These are phyloP conservation scores for Mermis nigrescens DNA, from an alignment of 2,888 invertebrate genomes.

Conservation along the genomic window DNA sequence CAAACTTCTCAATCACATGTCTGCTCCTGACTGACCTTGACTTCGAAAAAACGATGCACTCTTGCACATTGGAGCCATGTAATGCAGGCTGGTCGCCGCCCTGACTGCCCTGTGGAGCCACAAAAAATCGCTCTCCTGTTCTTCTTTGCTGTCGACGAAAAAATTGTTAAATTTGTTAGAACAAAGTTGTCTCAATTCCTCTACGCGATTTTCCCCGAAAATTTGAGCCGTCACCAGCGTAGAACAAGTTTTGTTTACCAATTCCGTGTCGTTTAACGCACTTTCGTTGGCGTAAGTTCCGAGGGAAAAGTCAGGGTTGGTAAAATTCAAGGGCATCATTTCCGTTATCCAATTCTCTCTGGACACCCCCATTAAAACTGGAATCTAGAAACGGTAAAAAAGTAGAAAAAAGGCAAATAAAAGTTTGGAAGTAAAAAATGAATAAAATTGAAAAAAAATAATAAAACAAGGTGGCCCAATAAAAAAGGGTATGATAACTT, in stretches of 20 bases:
- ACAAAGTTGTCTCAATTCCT: background rate
- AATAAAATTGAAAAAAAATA: no score
- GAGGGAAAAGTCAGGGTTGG: background rate
- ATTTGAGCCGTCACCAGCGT: background rate
- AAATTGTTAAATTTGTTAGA: background rate
- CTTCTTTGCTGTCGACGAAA: background rate
- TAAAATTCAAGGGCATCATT: background rate
- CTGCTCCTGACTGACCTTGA: no score
- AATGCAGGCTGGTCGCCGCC: background rate
- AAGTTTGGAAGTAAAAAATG: no score
- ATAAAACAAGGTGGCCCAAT: no score
- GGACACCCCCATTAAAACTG: background rate
- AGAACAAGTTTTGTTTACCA: background rate
- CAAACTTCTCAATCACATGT: no score
- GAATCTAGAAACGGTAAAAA: background rate
- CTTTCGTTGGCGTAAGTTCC: background rate
- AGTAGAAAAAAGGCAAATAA: no score
- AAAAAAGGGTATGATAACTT: no score
- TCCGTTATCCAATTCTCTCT: background rate
- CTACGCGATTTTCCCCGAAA: background rate
- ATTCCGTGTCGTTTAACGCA: background rate
- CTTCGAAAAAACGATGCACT: background rate
- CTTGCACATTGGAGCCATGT: background rate
- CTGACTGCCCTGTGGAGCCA: background rate
- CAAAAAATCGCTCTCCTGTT: background rate